phyloP scores from a whole-genome alignment of 2,113 vertebrate genomes.

The Thamnophis sirtalis region DNA sequence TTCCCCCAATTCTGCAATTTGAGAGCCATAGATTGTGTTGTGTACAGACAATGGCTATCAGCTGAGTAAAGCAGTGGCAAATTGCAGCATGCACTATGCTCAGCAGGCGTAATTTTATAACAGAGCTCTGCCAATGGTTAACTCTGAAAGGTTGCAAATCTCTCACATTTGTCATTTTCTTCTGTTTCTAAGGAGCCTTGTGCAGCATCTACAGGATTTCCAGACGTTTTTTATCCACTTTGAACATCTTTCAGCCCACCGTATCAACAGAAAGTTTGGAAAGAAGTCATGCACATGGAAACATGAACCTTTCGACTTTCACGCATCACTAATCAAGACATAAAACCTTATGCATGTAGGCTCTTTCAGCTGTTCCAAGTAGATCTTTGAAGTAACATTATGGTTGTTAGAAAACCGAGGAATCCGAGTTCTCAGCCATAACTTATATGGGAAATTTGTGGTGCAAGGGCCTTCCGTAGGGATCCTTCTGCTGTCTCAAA shows the following conservation, averaged over 20 bases:
- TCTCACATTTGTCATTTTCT: not conserved
- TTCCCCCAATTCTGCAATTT: not conserved
- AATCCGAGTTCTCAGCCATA: constrained; percentile 43
- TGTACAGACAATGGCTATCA: not conserved
- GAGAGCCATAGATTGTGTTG: not conserved
- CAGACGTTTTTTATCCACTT: not conserved
- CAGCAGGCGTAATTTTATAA: not conserved
- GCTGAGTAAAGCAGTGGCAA: not conserved
- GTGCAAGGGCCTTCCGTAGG: not conserved
- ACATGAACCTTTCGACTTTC: constrained; percentile 26
- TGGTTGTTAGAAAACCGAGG: constrained; percentile 36
- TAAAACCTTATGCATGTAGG: constrained; percentile 17
- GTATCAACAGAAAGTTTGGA: not conserved
- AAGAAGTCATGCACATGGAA: constrained; percentile 28
- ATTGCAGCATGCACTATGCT: not conserved
- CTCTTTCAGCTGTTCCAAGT: constrained; percentile 24
- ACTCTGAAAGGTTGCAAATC: not conserved
- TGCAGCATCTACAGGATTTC: not conserved
- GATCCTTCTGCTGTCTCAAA: constrained; percentile 1
- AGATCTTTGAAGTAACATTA: constrained; percentile 51
- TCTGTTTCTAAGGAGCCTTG: not conserved
- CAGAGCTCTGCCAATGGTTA: not conserved
- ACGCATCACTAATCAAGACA: constrained; percentile 42
- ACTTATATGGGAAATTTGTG: constrained; percentile 23
- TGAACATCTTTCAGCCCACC: not conserved